Conservation (phyloP, 1,140 invertebrate genomes). For the Samia ricini region DNA sequence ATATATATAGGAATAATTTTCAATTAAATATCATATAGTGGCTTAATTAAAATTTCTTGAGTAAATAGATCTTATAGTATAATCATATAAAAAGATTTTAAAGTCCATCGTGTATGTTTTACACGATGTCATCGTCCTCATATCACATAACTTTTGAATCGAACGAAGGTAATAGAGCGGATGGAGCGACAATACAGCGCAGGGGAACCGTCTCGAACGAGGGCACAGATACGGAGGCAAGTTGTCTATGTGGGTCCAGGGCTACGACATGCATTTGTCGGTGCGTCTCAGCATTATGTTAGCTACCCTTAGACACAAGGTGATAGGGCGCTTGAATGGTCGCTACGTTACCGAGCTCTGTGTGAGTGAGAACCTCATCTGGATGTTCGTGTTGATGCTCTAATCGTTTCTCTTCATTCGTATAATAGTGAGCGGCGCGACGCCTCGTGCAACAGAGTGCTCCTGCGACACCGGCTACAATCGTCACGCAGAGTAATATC, state of each 20-base stretch:
- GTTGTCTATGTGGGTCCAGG: conserved; percentile 27
- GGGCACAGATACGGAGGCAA: conserved; percentile 18
- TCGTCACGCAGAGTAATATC: conserved; percentile 75
- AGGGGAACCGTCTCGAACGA: conserved; percentile 29
- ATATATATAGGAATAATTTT: no score
- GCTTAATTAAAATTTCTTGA: no score
- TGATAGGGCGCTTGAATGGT: conserved; percentile 66
- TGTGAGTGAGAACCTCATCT: conserved; percentile 50
- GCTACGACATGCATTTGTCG: conserved; percentile 28
- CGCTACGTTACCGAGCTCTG: conserved; percentile 57
- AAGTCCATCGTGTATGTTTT: conserved; percentile 30
- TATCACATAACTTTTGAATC: conserved; percentile 50
- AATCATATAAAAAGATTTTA: neutral
- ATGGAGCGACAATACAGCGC: conserved; percentile 38
- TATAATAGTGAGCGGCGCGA: conserved; percentile 85
- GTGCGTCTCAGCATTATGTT: conserved; percentile 39
- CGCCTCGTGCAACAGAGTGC: conserved; percentile 79
- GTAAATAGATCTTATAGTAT: no score
- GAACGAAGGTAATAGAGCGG: conserved; percentile 29
- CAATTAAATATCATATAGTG: no score
- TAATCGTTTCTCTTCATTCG: conserved; percentile 82
- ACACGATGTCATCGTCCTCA: conserved; percentile 59
- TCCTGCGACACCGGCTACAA: conserved; percentile 72
- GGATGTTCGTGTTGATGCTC: conserved; percentile 77
- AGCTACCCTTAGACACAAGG: conserved; percentile 57